Evolutionary conservation across 2,113 vertebrate species (phyloP).

Genomic region (Anhinga rufa): DNA sequence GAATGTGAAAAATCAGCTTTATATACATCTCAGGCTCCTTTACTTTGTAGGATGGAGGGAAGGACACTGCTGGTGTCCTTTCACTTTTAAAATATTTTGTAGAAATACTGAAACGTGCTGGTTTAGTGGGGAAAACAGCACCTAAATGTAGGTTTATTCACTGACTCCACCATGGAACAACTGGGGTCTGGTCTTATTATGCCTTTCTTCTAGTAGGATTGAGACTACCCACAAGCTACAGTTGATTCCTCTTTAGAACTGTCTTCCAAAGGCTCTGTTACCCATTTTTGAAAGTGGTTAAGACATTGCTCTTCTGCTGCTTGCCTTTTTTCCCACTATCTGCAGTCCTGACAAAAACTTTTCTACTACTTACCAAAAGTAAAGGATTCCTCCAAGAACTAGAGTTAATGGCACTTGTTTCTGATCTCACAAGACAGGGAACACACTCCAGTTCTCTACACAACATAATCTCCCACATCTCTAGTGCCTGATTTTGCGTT

Average conservation of each 20-base stretch:
- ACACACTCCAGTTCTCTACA: neutral
- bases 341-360: neutral
- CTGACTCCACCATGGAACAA: neutral
- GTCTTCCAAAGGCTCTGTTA: neutral
- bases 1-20: neutral
- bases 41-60: neutral
- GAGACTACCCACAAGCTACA: neutral
- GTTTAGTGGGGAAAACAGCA: neutral
- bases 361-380: neutral
- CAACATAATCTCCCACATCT: neutral
- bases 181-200: neutral
- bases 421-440: neutral
- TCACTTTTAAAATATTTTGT: neutral
- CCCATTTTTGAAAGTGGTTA: neutral
- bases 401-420: neutral
- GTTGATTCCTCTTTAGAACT: neutral
- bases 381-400: neutral
- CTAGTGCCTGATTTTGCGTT: neutral
- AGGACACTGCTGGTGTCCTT: neutral
- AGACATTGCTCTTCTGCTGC: neutral
- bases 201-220: neutral
- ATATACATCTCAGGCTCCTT: neutral
- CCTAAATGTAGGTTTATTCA: neutral
- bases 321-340: neutral
- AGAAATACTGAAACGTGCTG: neutral